phyloP scores from a whole-genome alignment of 1,140 invertebrate genomes.

The Belonocnema kinseyi region DNA sequence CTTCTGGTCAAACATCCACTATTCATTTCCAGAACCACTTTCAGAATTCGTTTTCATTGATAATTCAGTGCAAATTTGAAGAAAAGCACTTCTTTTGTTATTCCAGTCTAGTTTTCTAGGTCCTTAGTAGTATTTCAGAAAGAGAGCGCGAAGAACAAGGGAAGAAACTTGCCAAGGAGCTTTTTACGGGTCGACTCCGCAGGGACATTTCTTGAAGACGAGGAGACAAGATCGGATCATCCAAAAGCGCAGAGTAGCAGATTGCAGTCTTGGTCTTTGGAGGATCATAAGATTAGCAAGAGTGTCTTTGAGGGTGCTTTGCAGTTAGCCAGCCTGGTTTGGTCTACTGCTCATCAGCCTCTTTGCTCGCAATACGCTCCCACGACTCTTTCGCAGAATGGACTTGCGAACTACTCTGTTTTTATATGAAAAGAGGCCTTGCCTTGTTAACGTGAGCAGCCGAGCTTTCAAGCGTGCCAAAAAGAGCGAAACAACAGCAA shows the following conservation, averaged over 20 bases:
- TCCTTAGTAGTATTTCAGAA: constrained; percentile 24
- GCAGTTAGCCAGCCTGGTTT: constrained; percentile 30
- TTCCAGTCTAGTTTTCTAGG: not conserved
- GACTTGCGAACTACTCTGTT: constrained; percentile 43
- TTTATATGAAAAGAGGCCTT: not conserved
- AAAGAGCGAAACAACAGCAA: not conserved
- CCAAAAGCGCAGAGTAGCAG: constrained; percentile 66
- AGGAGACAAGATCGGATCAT: constrained; percentile 56
- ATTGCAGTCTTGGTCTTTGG: constrained; percentile 69
- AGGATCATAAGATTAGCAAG: constrained; percentile 75
- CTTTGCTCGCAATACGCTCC: constrained; percentile 51
- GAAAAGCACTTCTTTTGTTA: too few relatives aligned
- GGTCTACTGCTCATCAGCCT: constrained; percentile 49
- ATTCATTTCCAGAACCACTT: not conserved
- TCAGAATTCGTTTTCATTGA: not conserved
- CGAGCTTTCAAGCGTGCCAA: not conserved
- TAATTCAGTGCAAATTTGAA: not conserved
- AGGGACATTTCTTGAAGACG: constrained; percentile 47
- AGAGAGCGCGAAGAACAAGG: constrained; percentile 24
- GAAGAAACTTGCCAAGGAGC: constrained; percentile 33
- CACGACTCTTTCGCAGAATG: constrained; percentile 46
- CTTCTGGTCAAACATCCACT: too few relatives aligned
- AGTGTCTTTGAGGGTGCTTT: constrained; percentile 71
- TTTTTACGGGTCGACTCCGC: constrained; percentile 43
- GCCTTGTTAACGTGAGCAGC: constrained; percentile 10